These are phyloP conservation scores for Thera britannica DNA, from an alignment of 2,888 invertebrate species.

Conservation along the genomic window DNA sequence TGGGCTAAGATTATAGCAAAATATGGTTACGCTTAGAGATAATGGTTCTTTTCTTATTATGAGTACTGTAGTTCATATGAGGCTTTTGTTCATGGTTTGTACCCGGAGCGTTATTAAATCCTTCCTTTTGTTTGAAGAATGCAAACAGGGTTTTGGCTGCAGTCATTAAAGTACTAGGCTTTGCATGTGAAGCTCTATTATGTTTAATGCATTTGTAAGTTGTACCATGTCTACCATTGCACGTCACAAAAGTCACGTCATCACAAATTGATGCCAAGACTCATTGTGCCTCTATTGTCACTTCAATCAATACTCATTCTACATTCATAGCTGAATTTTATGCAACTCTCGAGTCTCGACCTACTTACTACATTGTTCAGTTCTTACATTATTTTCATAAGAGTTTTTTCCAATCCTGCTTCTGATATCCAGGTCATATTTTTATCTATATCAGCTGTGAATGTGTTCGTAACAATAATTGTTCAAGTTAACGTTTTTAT, in stretches of 20 bases:
- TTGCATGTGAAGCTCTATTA: neutral
- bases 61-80: neutral
- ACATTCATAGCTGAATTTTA: conserved; percentile 34
- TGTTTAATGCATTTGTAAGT: neutral
- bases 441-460: neutral
- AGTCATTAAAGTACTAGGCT: too few species aligned
- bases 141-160: too few species aligned
- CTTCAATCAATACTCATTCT: conserved; percentile 34
- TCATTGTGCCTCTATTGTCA: conserved; percentile 22
- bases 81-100: neutral
- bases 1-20: conserved; percentile 14
- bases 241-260: conserved; percentile 8
- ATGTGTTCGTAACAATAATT: too few species aligned
- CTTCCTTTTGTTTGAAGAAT: too few species aligned
- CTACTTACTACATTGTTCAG: conserved; percentile 27
- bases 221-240: neutral
- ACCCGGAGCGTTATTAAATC: neutral
- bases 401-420: conserved; percentile 6
- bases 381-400: conserved; percentile 6
- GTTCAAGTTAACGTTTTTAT: too few species aligned
- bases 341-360: conserved; percentile 32
- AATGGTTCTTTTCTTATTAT: neutral
- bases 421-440: conserved; percentile 4
- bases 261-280: conserved; percentile 8
- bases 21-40: conserved; percentile 2